Conservation (phyloP, 2,888 invertebrate genomes). For the Malthinus flaveolus region DNA sequence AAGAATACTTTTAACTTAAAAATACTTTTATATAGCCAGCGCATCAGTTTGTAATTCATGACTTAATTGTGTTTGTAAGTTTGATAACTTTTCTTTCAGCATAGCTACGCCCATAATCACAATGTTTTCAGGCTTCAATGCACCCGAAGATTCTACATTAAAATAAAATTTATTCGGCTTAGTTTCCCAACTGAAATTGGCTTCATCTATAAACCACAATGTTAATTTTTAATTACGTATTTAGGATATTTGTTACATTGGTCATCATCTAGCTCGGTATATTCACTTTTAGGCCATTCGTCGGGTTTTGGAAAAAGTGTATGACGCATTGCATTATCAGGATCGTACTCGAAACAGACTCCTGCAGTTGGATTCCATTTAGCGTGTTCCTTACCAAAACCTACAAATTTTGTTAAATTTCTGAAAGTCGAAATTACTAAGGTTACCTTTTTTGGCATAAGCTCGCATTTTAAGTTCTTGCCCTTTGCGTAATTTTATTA, state of each 20-base stretch:
- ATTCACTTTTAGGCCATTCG: slow-evolving; percentile 99
- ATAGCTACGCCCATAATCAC: slow-evolving; percentile 93
- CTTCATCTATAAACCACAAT: slow-evolving; percentile 67
- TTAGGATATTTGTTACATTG: slow-evolving; percentile 63
- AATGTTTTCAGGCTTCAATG: slow-evolving; percentile 94
- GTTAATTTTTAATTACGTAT: not conserved
- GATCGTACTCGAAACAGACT: slow-evolving; percentile 99
- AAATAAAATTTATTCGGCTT: slow-evolving; percentile 97
- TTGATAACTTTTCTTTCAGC: slow-evolving; percentile 92
- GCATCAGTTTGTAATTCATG: slow-evolving; percentile 87
- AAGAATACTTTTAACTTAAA: too few relatives aligned
- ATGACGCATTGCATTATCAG: slow-evolving; percentile 95
- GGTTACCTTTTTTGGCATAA: slow-evolving; percentile 86
- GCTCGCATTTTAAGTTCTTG: slow-evolving; percentile 94
- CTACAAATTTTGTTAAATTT: slow-evolving; percentile 28
- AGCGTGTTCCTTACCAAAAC: slow-evolving; percentile 97
- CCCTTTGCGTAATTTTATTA: slow-evolving; percentile 75
- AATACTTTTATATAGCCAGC: slow-evolving; percentile 66
- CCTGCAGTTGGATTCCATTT: slow-evolving; percentile 99
- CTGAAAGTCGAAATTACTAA: not conserved
- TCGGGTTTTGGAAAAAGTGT: slow-evolving; percentile 95
- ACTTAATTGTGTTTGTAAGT: slow-evolving; percentile 90
- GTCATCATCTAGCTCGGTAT: slow-evolving; percentile 89
- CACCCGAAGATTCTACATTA: slow-evolving; percentile 95
- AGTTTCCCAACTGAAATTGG: slow-evolving; percentile 89